Percentiles rank a stretch among this genome's conserved stretches.
phyloP scores from a whole-genome alignment of 1,140 invertebrate species.

The Formica selysi region DNA sequence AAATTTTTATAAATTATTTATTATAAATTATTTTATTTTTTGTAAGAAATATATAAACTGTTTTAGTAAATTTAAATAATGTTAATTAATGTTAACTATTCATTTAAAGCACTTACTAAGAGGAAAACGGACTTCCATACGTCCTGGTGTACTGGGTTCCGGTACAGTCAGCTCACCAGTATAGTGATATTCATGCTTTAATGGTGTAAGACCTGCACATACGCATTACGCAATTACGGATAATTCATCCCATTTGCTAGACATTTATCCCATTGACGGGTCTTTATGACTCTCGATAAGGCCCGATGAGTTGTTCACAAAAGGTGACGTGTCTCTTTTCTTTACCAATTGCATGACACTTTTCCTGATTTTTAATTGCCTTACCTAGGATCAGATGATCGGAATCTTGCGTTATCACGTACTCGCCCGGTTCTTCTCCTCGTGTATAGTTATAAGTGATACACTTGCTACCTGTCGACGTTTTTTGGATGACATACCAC shows the following conservation, averaged over 20 bases:
- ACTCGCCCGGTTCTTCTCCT: conserved; percentile 90
- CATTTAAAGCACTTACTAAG: conserved; percentile 90
- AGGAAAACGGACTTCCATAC: conserved; percentile 92
- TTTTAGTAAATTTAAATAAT: background rate
- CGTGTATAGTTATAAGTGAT: conserved; percentile 92
- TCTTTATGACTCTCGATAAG: conserved; percentile 71
- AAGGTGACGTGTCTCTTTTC: conserved; percentile 14
- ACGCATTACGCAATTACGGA: conserved; percentile 77
- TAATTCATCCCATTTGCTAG: conserved; percentile 79
- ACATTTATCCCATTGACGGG: conserved; percentile 80
- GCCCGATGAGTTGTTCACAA: conserved; percentile 40
- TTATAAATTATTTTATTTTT: conserved; percentile 9
- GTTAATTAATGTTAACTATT: background rate
- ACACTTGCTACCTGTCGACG: conserved; percentile 92
- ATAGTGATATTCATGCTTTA: conserved; percentile 92
- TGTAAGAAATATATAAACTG: background rate
- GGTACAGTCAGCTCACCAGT: conserved; percentile 90
- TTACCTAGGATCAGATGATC: conserved; percentile 89
- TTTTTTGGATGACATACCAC: conserved; percentile 95
- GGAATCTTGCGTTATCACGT: conserved; percentile 90
- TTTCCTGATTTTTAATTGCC: conserved; percentile 41
- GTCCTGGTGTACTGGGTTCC: conserved; percentile 89
- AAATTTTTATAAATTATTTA: background rate
- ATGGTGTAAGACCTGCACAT: conserved; percentile 88
- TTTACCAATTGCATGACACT: conserved; percentile 57